Percentiles rank a stretch among this genome's conserved stretches.
Evolutionary conservation across 2,888 invertebrate genomes (phyloP).

Genomic region (Folsomia candida): DNA sequence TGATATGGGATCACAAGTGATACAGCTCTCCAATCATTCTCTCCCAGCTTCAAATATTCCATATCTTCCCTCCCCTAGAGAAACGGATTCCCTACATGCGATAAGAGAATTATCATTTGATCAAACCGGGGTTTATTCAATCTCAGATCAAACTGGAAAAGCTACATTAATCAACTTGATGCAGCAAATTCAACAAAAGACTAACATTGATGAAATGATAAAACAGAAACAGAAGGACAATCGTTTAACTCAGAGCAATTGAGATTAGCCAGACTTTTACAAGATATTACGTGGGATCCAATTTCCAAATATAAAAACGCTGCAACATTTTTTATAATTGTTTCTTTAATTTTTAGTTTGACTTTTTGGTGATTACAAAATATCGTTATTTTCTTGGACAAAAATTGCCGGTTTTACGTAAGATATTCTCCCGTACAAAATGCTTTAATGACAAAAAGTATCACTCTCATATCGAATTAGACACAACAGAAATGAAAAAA

Average conservation of each 20-base stretch:
- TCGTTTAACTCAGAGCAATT: not conserved
- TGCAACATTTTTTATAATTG: too few relatives aligned
- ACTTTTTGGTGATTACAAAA: too few relatives aligned
- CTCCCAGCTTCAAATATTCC: not conserved
- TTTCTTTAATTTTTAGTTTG: too few relatives aligned
- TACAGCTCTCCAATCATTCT: not conserved
- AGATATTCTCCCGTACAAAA: too few relatives aligned
- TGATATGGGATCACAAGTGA: not conserved
- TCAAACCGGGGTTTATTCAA: not conserved
- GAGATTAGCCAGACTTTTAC: not conserved
- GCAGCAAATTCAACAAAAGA: not conserved
- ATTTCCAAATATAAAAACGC: too few relatives aligned
- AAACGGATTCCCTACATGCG: not conserved
- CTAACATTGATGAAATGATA: not conserved
- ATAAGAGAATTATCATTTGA: not conserved
- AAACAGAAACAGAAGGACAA: not conserved
- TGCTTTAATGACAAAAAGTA: too few relatives aligned
- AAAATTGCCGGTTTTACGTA: too few relatives aligned
- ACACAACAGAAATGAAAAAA: too few relatives aligned
- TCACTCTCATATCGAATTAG: too few relatives aligned
- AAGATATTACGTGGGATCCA: not conserved
- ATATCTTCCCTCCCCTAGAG: not conserved
- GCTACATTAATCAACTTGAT: not conserved
- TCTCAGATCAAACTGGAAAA: not conserved
- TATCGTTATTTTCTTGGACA: too few relatives aligned